Conservation (phyloP, 2,797 vertebrate genomes). For the Helicolenus hilgendorfi region DNA sequence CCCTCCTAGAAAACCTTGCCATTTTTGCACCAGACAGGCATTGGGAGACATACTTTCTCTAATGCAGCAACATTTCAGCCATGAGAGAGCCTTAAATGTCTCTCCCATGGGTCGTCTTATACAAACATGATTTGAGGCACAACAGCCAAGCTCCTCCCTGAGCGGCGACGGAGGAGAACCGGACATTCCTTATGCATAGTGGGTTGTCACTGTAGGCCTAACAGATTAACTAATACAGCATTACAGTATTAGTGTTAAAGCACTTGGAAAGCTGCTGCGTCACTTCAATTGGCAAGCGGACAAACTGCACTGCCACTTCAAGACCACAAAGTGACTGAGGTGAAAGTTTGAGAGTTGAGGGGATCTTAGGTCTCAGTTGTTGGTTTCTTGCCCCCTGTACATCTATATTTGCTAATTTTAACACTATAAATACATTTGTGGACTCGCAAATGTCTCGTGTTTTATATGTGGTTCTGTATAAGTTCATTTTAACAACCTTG, state of each 20-base stretch:
- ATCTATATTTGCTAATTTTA: not conserved
- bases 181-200: constrained; percentile 84
- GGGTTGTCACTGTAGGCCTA: constrained; percentile 67
- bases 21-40: not conserved
- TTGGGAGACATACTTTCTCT: constrained; percentile 6
- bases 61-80: constrained; percentile 47
- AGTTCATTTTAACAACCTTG: not conserved
- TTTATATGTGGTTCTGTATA: constrained; percentile 1
- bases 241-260: constrained; percentile 19
- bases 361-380: not conserved
- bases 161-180: constrained; percentile 62
- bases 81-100: constrained; percentile 51
- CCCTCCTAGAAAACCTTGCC: not conserved
- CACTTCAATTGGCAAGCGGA: not conserved
- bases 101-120: constrained; percentile 65
- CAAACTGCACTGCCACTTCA: not conserved
- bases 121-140: constrained; percentile 72
- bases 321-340: not conserved
- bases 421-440: not conserved
- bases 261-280: not conserved
- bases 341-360: not conserved
- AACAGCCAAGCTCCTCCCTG: constrained; percentile 57
- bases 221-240: constrained; percentile 75
- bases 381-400: not conserved
- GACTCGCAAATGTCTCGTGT: not conserved